Base-by-base conservation (phyloP, 2,888 invertebrate genomes). In the Athetis lepigone region DNA sequence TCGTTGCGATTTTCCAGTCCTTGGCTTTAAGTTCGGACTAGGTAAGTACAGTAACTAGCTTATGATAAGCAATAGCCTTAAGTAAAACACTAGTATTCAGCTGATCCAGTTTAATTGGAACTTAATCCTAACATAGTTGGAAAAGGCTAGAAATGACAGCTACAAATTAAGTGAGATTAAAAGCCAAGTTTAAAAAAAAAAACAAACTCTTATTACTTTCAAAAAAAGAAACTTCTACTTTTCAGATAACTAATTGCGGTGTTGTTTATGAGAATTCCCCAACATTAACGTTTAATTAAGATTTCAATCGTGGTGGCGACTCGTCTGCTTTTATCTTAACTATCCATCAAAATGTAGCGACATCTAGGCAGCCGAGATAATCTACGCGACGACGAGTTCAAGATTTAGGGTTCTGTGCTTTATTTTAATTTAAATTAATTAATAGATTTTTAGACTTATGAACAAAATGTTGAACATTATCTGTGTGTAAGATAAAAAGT, bases 311-410 rank as follows among this genome's bases (percentile, higher is more conserved):
- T 54, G 64, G 60, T 56, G 70, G 52, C 77, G 80, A 75, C 72
- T 75, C 70, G 70, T 77, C 78, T 75, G 57, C 68, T 66, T 58
- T 81, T 75, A 86, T 86, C 85, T 83, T 63, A 80, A 81, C 79
- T 77, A 81, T 81, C 69, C 68, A 84, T 85, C 84, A 77, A 70
- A n/a, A 79, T 72, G 67, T 82, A 67, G 70, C 68, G 68, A 76
- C 74, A 64, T 65, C 73, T 66, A 67, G 68, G 79, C 72, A 49
- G 71, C 37, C 29, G 39, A 75, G 72, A 72, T 77, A 62, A 79
- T 68, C 68, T 64, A 21, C 16, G 42, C 29, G 63, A 19, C 36
- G 56, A 47, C 50, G 61, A 18, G 39, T 36, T 40, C 27, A 29
- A 40, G 18, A 54, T 36, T 56, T 54, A 68, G 74, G 68, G 77